These are phyloP conservation scores for Pseudococcus viburni DNA, from an alignment of 2,888 invertebrate species.

Conservation along the genomic window DNA sequence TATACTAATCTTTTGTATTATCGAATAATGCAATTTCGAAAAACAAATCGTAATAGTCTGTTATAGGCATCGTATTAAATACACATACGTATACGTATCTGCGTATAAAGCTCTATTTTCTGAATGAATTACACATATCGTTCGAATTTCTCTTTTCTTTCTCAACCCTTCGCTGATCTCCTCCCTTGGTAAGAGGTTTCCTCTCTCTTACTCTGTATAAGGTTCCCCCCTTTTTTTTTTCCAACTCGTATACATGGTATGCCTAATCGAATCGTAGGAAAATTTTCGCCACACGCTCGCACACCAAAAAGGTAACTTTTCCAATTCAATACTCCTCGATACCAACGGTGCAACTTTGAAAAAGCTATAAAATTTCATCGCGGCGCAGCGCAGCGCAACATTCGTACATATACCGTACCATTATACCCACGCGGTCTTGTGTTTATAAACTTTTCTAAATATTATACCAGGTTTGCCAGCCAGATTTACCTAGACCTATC, in stretches of 20 bases:
- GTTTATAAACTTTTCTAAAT: neutral
- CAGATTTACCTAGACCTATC: too few species aligned
- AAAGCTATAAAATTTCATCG: conserved; percentile 53
- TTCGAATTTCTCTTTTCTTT: neutral
- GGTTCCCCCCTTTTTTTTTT: neutral
- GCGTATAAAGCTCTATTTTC: neutral
- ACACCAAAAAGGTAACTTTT: neutral
- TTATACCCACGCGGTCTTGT: conserved; percentile 8
- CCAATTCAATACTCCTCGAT: neutral
- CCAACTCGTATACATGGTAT: neutral
- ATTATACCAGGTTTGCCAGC: neutral
- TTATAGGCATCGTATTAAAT: conserved; percentile 2
- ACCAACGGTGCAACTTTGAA: conserved; percentile 6
- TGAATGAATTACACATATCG: conserved; percentile 9
- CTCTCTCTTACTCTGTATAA: neutral
- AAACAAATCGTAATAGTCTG: conserved; percentile 29
- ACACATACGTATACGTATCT: neutral
- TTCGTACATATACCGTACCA: neutral
- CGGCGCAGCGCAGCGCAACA: neutral
- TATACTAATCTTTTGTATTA: conserved; percentile 34
- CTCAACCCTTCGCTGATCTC: neutral
- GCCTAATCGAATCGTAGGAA: neutral
- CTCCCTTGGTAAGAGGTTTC: neutral
- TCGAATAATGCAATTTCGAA: conserved; percentile 16
- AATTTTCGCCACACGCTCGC: neutral